Percentiles rank a stretch among this genome's conserved stretches.
Evolutionary conservation across 2,113 vertebrate species (phyloP).

Genomic region (Sylvia atricapilla): DNA sequence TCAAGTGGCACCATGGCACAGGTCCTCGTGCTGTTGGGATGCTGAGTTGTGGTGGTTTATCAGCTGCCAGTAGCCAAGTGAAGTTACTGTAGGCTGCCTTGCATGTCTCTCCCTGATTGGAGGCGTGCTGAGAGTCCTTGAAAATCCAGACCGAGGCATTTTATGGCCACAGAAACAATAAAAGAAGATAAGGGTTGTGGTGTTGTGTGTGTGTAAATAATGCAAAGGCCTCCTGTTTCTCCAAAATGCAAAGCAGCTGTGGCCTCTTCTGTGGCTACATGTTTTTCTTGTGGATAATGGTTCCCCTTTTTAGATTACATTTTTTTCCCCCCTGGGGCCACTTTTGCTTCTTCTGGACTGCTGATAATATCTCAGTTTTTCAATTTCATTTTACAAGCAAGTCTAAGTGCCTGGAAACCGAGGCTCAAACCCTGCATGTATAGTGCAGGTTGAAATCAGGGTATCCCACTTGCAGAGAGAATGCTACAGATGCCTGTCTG

Average conservation of each 20-base stretch:
- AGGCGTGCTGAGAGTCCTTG: background rate
- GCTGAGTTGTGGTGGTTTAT: background rate
- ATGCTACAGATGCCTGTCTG: background rate
- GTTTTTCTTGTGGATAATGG: background rate
- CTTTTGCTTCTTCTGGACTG: background rate
- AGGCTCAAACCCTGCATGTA: background rate
- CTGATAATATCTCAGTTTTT: background rate
- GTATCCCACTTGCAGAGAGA: fast-evolving
- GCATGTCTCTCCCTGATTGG: fast-evolving
- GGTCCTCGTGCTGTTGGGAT: background rate
- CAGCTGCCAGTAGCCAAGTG: background rate
- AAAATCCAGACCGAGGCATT: background rate
- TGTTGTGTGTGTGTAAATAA: background rate
- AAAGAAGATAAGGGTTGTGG: background rate
- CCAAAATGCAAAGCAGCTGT: background rate
- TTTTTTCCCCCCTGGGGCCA: too few species aligned
- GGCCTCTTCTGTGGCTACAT: background rate
- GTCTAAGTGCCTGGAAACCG: background rate
- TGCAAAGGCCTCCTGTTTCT: background rate
- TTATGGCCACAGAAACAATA: background rate
- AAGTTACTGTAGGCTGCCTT: background rate
- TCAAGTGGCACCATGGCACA: fast-evolving
- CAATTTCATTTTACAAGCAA: background rate
- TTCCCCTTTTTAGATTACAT: background rate
- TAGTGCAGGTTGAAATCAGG: background rate